Base-by-base conservation (phyloP, 2,113 vertebrate genomes). In the Pelmatolapia mariae region DNA sequence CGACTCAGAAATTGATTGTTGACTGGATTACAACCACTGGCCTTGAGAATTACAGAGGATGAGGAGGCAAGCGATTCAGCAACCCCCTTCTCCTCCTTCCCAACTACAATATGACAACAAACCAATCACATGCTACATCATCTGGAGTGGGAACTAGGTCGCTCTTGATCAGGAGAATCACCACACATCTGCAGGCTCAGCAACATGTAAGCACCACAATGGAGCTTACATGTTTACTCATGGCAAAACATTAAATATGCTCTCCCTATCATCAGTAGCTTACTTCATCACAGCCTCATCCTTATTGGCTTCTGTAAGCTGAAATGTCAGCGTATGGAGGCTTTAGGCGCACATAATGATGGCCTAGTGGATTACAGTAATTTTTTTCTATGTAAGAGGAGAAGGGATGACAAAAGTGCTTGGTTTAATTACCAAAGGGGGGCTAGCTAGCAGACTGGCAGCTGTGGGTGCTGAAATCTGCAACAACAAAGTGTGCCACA, bases 81-180 rank as follows among this genome's bases (percentile, higher is more conserved):
- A 31, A 9, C 26, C 85, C 10, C n/a, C 85, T 54, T 47, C 43
- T 8, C 38, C 83, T 71, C 36, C 26, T 76, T 84, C 89, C 63
- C 87, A 38, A 61, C 71, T 79, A 86, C 88, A 92, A 91, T 89
- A 92, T 85, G 88, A 93, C 90, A 93, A 91, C 93, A 93, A 86
- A 90, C 88, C 88, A 93, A 91, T 93, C 87, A 83, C 93, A 89
- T 63, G 90, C 87, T 36, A 40, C 93, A 92, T 92, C 90, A 76
- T 91, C 91, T 92, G 86, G 81, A 88, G 83, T 86, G 89, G 93
- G 86, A 94, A 89, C 40, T 93, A 92, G 92, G 94, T 91, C 91
- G 78, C 90, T 57, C 59, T 56, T 73, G 68, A 92, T 90, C 90
- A 91, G 91, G 57, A 94, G 91, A 88, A 79, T 91, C 91, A 33